A percentile compares a stretch with the other conserved stretches of the same genome.
Evolutionary conservation across 2,888 invertebrate species (phyloP).

Genomic region (Aleiodes testaceus): DNA sequence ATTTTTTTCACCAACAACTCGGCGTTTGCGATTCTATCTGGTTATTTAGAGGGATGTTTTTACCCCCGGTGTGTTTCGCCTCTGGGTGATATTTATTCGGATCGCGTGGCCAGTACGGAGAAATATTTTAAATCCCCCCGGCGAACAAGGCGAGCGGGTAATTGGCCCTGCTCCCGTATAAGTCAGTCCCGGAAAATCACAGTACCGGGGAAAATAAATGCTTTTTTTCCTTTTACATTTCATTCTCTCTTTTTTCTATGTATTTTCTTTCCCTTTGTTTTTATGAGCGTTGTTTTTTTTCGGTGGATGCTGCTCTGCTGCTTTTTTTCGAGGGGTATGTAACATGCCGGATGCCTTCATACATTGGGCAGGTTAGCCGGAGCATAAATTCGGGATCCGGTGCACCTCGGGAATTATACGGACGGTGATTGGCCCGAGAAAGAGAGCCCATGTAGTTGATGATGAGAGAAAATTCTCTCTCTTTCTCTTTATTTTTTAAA

Average conservation of each 20-base stretch:
- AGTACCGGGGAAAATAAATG: constrained; percentile 38
- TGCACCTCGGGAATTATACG: background rate
- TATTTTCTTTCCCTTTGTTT: background rate
- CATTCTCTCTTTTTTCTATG: constrained; percentile 12
- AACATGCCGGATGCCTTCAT: constrained; percentile 9
- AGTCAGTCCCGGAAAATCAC: constrained; percentile 46
- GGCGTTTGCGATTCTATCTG: constrained; percentile 50
- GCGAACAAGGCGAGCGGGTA: constrained; percentile 44
- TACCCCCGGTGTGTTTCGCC: constrained; percentile 45
- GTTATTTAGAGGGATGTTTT: constrained; percentile 53
- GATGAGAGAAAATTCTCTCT: constrained; percentile 6
- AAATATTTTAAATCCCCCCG: constrained; percentile 50
- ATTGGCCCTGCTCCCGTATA: constrained; percentile 46
- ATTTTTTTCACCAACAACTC: constrained; percentile 34
- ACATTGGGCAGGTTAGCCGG: constrained; percentile 5
- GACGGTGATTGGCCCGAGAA: constrained; percentile 16
- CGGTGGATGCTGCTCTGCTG: background rate
- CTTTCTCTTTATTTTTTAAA: background rate
- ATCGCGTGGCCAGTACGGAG: constrained; percentile 50
- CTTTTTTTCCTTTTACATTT: constrained; percentile 25
- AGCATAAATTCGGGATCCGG: constrained; percentile 9
- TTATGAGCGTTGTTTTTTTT: background rate
- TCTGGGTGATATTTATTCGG: constrained; percentile 49
- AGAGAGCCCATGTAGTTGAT: constrained; percentile 43
- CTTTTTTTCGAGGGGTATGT: background rate